These are phyloP conservation scores for Oreochromis niloticus DNA, from an alignment of 2,113 vertebrate species.

Conservation along the genomic window DNA sequence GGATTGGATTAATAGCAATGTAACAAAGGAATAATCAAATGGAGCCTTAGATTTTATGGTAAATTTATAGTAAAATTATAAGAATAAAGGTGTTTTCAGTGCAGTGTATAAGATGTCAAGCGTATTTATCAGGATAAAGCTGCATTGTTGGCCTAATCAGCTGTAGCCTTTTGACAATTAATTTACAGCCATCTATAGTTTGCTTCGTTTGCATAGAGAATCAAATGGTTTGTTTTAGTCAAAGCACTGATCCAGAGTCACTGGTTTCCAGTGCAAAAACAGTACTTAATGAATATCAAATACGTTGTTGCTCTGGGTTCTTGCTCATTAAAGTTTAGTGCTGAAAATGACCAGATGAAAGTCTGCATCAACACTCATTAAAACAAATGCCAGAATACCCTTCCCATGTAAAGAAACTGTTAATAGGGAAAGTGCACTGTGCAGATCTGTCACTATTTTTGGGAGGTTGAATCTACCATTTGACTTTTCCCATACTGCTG, in stretches of 20 bases:
- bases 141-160: neutral
- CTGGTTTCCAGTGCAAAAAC: neutral
- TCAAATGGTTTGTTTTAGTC: constrained; percentile 19
- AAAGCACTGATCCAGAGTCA: constrained; percentile 9
- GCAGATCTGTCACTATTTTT: neutral
- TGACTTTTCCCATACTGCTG: neutral
- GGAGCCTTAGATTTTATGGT: neutral
- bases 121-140: neutral
- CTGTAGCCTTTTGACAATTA: neutral
- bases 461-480: neutral
- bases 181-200: neutral
- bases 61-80: neutral
- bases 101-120: neutral
- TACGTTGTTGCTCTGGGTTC: constrained; percentile 10
- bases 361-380: constrained; percentile 30
- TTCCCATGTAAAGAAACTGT: neutral
- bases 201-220: constrained; percentile 34
- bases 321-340: constrained; percentile 1
- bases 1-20: neutral
- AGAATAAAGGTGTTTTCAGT: neutral
- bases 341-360: constrained; percentile 21
- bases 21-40: neutral
- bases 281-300: constrained; percentile 38
- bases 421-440: neutral
- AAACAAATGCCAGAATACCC: neutral